Evolutionary conservation across 2,113 vertebrate genomes (phyloP).

Genomic region (Cettia cetti): DNA sequence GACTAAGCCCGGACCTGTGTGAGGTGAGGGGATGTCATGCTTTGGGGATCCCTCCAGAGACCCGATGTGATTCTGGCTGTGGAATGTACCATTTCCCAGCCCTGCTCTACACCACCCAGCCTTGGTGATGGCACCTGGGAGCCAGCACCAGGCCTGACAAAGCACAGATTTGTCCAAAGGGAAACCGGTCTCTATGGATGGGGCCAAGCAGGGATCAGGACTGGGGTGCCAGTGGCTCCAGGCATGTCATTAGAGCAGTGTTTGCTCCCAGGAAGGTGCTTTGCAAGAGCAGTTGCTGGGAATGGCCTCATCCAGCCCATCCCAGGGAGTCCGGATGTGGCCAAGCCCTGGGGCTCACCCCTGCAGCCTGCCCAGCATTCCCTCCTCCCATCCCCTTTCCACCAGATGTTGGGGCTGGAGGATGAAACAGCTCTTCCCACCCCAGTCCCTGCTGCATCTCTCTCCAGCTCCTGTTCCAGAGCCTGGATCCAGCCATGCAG

Average conservation of each 20-base stretch:
- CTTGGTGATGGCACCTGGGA: accelerated
- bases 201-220: accelerated
- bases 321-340: not conserved
- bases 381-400: not conserved
- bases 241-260: accelerated
- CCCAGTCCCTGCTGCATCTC: not conserved
- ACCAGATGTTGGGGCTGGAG: slow-evolving; percentile 28
- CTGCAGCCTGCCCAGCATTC: not conserved
- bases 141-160: accelerated
- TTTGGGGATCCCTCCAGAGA: not conserved
- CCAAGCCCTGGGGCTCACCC: not conserved
- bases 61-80: accelerated
- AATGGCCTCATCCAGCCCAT: not conserved
- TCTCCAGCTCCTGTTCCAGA: slow-evolving; percentile 2
- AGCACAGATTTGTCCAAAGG: not conserved
- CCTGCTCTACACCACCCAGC: not conserved
- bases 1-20: accelerated
- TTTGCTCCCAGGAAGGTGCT: not conserved
- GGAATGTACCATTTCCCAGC: not conserved
- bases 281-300: not conserved
- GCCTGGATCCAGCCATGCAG: slow-evolving; percentile 11
- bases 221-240: accelerated
- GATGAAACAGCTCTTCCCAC: not conserved
- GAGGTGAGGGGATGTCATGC: accelerated
- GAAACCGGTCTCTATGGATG: not conserved